Evolutionary conservation across 2,113 vertebrate genomes (phyloP).

Genomic region (Sterna hirundo): DNA sequence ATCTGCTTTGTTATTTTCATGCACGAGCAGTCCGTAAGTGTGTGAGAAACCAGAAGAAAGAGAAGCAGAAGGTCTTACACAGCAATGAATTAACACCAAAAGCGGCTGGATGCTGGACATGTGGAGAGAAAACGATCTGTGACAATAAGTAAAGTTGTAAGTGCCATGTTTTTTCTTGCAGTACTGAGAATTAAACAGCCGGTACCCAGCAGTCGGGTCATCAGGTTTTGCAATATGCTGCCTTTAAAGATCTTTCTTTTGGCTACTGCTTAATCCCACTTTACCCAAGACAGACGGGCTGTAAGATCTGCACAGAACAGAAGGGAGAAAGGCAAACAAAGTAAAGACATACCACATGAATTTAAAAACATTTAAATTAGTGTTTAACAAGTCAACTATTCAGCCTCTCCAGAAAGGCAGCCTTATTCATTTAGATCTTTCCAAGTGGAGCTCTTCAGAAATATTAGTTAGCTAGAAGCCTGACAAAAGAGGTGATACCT

Average conservation of each 20-base stretch:
- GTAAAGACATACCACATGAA: slow-evolving; percentile 49
- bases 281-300: slow-evolving; percentile 85
- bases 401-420: neutral
- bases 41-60: neutral
- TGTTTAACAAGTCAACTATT: slow-evolving; percentile 55
- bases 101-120: neutral
- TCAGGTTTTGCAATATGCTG: neutral
- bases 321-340: slow-evolving; percentile 21
- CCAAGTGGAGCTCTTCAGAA: slow-evolving; percentile 34
- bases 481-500: neutral
- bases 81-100: neutral
- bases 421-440: slow-evolving; percentile 20
- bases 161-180: neutral
- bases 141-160: neutral
- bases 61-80: neutral
- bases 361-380: slow-evolving; percentile 72
- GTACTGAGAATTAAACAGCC: slow-evolving; percentile 79
- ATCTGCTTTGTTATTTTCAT: neutral
- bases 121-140: rapidly evolving
- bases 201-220: neutral
- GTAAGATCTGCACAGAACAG: slow-evolving; percentile 77
- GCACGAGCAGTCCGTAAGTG: rapidly evolving
- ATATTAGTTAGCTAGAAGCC: slow-evolving; percentile 21
- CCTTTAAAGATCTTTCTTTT: neutral
- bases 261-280: slow-evolving; percentile 78